Percentiles rank a stretch among this genome's conserved stretches.
These are phyloP conservation scores for Drosophila cardini DNA, from an alignment of 1,140 invertebrate species.

Conservation along the genomic window DNA sequence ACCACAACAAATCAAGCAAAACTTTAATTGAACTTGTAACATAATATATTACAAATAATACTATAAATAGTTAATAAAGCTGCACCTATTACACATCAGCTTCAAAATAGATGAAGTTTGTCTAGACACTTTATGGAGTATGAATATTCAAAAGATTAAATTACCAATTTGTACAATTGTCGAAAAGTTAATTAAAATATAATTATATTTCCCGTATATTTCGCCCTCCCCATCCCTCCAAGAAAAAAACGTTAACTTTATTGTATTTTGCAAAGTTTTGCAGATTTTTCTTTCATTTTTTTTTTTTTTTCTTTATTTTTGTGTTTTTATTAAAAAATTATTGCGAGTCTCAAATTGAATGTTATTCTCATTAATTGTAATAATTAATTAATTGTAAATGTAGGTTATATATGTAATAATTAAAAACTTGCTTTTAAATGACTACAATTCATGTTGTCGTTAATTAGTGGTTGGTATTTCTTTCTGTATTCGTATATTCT, in stretches of 20 bases:
- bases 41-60: too few species aligned
- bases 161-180: too few species aligned
- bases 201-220: not conserved
- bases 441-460: conserved; percentile 52
- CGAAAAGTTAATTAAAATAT: too few species aligned
- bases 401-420: conserved; percentile 60
- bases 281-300: conserved; percentile 21
- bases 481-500: conserved; percentile 1
- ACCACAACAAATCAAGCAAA: too few species aligned
- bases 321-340: conserved; percentile 62
- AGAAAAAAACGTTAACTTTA: conserved; percentile 21
- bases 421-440: conserved; percentile 71
- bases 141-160: too few species aligned
- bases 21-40: too few species aligned
- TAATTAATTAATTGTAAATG: conserved; percentile 45
- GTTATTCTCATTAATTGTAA: conserved; percentile 57
- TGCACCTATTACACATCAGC: too few species aligned
- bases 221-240: not conserved
- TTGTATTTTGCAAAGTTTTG: conserved; percentile 31
- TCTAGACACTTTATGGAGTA: too few species aligned
- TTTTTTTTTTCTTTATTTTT: conserved; percentile 24
- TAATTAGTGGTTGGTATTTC: conserved; percentile 43
- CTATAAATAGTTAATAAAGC: too few species aligned
- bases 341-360: conserved; percentile 66
- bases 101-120: too few species aligned